Percentiles rank a stretch among this genome's conserved stretches.
phyloP scores from a whole-genome alignment of 2,888 invertebrate genomes.

The Diploptera punctata region DNA sequence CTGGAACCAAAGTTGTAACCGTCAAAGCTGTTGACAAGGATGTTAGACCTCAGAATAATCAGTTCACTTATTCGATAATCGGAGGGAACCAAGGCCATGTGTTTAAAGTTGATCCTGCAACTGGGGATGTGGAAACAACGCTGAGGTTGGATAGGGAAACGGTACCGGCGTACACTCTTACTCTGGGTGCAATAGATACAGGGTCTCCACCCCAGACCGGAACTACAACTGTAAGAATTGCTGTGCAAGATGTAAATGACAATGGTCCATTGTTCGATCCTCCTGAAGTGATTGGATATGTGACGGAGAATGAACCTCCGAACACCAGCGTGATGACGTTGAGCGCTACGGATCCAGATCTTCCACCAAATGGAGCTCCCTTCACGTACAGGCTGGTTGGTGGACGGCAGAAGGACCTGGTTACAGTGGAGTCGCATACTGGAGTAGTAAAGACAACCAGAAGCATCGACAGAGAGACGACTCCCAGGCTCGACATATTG shows the following conservation, averaged over 20 bases:
- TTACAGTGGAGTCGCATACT: constrained; percentile 79
- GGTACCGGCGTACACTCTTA: constrained; percentile 73
- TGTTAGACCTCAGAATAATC: constrained; percentile 88
- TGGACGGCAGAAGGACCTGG: constrained; percentile 76
- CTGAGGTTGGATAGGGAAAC: constrained; percentile 83
- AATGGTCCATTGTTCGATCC: constrained; percentile 87
- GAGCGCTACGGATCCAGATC: constrained; percentile 87
- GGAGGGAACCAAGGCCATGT: constrained; percentile 82
- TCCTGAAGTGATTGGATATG: constrained; percentile 72
- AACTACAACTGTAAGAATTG: constrained; percentile 82
- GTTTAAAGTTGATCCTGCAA: constrained; percentile 87
- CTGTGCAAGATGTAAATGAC: constrained; percentile 88
- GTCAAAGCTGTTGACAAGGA: constrained; percentile 93
- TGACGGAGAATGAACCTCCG: constrained; percentile 86
- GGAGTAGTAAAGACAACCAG: constrained; percentile 81
- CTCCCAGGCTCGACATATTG: constrained; percentile 73
- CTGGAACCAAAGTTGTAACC: constrained; percentile 75
- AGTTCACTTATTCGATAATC: constrained; percentile 89
- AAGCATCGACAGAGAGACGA: constrained; percentile 82
- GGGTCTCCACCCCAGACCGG: constrained; percentile 91
- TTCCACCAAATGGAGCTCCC: constrained; percentile 90
- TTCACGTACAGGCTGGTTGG: constrained; percentile 82
- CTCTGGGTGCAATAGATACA: constrained; percentile 87
- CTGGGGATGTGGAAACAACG: constrained; percentile 79
- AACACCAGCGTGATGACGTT: constrained; percentile 84